Percentiles rank a stretch among this genome's conserved stretches.
Conservation (phyloP, 2,113 vertebrate species). For the Anthoscopus minutus region DNA sequence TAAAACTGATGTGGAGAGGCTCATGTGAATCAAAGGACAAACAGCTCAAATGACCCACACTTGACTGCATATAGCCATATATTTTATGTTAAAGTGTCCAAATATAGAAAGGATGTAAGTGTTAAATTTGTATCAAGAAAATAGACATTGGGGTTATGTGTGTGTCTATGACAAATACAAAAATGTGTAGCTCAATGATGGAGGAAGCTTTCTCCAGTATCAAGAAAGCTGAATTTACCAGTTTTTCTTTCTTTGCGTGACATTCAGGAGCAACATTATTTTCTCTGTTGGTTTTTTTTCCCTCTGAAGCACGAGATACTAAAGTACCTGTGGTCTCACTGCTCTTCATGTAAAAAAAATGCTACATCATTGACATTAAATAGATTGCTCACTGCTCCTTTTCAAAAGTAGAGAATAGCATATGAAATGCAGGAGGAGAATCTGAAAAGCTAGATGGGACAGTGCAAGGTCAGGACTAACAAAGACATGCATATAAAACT, state of each 20-base stretch:
- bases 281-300: neutral
- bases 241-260: neutral
- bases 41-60: neutral
- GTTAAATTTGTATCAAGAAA: neutral
- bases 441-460: neutral
- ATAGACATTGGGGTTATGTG: neutral
- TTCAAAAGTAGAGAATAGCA: neutral
- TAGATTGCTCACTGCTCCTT: neutral
- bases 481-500: neutral
- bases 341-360: neutral
- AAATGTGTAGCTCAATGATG: neutral
- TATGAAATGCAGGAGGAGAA: neutral
- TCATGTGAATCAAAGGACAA: neutral
- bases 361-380: neutral
- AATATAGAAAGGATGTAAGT: neutral
- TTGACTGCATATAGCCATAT: neutral
- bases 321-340: neutral
- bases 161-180: neutral
- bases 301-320: neutral
- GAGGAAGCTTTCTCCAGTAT: neutral
- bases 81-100: neutral
- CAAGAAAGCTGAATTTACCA: neutral
- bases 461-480: neutral
- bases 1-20: neutral
- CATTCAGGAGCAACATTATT: neutral